A percentile compares a stretch with the other conserved stretches of the same genome.
Evolutionary conservation across 2,797 vertebrate genomes (phyloP).

Genomic region (Ceyx erithaca): DNA sequence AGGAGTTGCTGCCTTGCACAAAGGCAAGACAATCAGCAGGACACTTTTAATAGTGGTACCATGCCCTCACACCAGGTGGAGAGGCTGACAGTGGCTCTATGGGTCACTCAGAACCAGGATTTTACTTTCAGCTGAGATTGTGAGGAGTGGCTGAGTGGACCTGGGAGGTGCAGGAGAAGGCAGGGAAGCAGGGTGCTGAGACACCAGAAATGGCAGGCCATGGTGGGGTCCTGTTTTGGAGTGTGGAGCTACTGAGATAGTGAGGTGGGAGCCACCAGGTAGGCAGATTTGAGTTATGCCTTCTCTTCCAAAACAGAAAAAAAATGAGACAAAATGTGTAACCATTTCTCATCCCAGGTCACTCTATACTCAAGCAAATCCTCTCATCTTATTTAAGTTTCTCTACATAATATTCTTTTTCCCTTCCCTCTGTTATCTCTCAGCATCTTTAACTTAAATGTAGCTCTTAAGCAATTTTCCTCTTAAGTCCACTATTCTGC

Average conservation of each 20-base stretch:
- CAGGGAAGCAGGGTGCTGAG: background rate
- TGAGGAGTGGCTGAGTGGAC: background rate
- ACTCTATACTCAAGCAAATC: background rate
- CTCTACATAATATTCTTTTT: background rate
- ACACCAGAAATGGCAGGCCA: background rate
- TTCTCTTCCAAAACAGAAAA: background rate
- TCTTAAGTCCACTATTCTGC: background rate
- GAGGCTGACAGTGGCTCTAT: background rate
- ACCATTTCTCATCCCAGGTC: background rate
- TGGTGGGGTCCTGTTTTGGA: background rate
- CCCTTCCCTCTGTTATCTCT: background rate
- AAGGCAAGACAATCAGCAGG: background rate
- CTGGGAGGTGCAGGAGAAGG: background rate
- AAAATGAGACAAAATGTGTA: background rate
- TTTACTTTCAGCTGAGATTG: background rate
- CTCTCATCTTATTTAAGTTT: background rate
- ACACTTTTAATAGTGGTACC: background rate
- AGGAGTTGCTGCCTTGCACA: background rate
- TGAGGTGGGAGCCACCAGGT: background rate
- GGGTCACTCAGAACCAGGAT: background rate
- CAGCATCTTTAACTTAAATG: background rate
- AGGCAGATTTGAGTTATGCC: background rate
- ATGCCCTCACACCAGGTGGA: background rate
- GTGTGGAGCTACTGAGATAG: background rate
- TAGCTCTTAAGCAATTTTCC: background rate